Percentiles rank a stretch among this genome's conserved stretches.
Conservation (phyloP, 2,113 vertebrate species). For the Zingel zingel region DNA sequence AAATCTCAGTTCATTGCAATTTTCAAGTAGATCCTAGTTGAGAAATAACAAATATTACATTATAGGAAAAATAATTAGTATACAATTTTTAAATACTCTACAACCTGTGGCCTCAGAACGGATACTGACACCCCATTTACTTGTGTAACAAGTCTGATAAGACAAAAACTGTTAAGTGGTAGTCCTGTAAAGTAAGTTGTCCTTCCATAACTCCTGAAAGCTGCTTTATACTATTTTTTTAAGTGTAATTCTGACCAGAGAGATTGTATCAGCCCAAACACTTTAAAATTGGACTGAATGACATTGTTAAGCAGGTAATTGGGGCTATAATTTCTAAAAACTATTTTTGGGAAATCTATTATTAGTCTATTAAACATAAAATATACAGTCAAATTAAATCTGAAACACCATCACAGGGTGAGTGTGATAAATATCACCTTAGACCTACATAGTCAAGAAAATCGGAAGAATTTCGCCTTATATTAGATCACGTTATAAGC, state of each 20-base stretch:
- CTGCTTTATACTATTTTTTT: neutral
- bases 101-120: constrained; percentile 80
- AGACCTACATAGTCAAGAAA: neutral
- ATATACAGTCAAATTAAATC: neutral
- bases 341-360: neutral
- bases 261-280: neutral
- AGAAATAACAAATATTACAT: constrained; percentile 37
- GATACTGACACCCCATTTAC: constrained; percentile 22
- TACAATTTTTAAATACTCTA: constrained; percentile 21
- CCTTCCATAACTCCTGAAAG: neutral
- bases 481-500: constrained; percentile 71
- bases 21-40: neutral
- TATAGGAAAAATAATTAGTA: constrained; percentile 26
- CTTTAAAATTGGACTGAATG: neutral
- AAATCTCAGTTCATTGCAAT: constrained; percentile 14
- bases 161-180: neutral
- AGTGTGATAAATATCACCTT: constrained; percentile 10
- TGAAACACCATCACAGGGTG: neutral
- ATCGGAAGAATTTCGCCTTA: constrained; percentile 7
- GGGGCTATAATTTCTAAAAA: neutral
- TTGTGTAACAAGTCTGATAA: neutral
- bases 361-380: neutral
- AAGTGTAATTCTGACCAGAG: neutral
- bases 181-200: neutral
- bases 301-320: neutral